Conservation (phyloP, 2,888 invertebrate species). For the Heliconius sara region DNA sequence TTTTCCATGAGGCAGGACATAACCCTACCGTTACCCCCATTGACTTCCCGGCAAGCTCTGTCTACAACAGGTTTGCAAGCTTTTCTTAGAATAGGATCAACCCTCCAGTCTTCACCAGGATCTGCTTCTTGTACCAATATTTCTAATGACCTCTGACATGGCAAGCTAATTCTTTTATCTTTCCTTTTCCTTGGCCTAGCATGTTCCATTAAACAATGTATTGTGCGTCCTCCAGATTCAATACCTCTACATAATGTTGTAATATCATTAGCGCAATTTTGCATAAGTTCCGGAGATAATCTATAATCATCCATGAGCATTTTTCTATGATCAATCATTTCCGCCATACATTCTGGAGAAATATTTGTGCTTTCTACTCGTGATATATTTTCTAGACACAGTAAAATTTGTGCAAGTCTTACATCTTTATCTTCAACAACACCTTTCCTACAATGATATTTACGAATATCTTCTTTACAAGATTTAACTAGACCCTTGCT, state of each 20-base stretch:
- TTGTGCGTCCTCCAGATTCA: constrained; percentile 93
- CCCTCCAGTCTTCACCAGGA: constrained; percentile 97
- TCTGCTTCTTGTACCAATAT: constrained; percentile 93
- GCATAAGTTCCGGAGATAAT: constrained; percentile 96
- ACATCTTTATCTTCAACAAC: constrained; percentile 93
- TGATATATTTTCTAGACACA: constrained; percentile 93
- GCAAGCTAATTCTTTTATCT: constrained; percentile 86
- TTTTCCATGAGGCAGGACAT: constrained; percentile 98
- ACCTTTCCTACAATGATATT: constrained; percentile 92
- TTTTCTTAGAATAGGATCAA: constrained; percentile 94
- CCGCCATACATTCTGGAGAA: constrained; percentile 90
- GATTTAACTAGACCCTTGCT: constrained; percentile 94
- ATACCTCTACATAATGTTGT: constrained; percentile 88
- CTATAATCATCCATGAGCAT: constrained; percentile 97
- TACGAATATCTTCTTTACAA: constrained; percentile 95
- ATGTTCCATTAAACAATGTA: constrained; percentile 97
- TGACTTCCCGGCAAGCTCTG: constrained; percentile 88
- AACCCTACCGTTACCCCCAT: constrained; percentile 91
- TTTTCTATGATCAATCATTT: constrained; percentile 95
- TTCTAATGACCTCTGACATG: constrained; percentile 92
- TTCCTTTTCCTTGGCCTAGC: constrained; percentile 87
- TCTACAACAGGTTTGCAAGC: constrained; percentile 94
- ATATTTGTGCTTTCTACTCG: constrained; percentile 89
- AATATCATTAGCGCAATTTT: constrained; percentile 94
- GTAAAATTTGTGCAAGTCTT: constrained; percentile 93